Evolutionary conservation across 92 coral and sea anemone species (phyloP), one percentile per base, ranked within the genome.

Genomic region (Epizoanthus rinbou): DNA sequence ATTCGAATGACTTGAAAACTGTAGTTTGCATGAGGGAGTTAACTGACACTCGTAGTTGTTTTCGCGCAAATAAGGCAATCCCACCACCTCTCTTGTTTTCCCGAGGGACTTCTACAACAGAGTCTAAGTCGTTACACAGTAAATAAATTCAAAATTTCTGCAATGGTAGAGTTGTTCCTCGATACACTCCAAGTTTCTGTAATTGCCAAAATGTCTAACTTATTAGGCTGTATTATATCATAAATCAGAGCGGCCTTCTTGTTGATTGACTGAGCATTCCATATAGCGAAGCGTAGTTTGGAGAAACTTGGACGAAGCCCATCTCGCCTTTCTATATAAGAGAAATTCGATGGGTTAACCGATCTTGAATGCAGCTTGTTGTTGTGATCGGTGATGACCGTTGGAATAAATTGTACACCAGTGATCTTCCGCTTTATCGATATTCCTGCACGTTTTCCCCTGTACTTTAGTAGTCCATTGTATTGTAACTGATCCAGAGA

Each of bases 241-340:
- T 37, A 37, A 37, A 37, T 37, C 43, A 37, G 43, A 37, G 43
- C 43, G 6, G 43, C 43, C 43, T 37, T 37, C 43, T 37, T 37
- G 43, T 37, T 37, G 43, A 37, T 37, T 37, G 43, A 37, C 43
- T 37, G 43, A 37, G 43, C 43, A 37, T 37, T 37, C 43, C 43
- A 37, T 37, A 37, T 37, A 37, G 43, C 43, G 43, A 37, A 37
- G 43, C 60, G 19, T 57, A 57, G 60, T 57, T 57, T 57, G 15
- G 60, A 57, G 60, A 11, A 13, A 60, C 21, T 13, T 0, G 28
- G 65, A 60, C 7, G 23, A 60, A 60, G 23, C 65, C 65, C 65
- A 60, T 57, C 65, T 60, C 65, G 65, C 65, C 18, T 60, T 60
- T 60, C 65, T 60, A 60, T 60, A 60, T 60, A 60, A 15, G 23